Base-by-base conservation (phyloP, 2,888 invertebrate species). In the Pharmacophagus antenor region DNA sequence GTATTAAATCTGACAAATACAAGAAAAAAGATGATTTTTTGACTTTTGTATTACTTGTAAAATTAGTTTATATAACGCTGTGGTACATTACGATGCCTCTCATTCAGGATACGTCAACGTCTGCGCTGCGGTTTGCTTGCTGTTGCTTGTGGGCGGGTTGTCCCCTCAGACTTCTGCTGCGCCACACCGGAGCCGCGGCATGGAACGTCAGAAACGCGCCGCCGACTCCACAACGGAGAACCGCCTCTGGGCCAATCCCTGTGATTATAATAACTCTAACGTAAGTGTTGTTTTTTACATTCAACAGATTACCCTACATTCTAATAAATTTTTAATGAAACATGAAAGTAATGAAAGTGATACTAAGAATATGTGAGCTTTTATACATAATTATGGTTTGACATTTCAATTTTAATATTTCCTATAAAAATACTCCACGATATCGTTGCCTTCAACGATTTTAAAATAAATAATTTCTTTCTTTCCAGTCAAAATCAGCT, bases 21-120 rank as follows among this genome's bases (percentile, higher is more conserved):
- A n/a, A n/a, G n/a, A n/a, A n/a, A n/a, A n/a, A n/a, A n/a, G n/a
- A n/a, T n/a, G n/a, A n/a, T n/a, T n/a, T n/a, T n/a, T n/a, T n/a
- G n/a, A n/a, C n/a, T n/a, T n/a, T n/a, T n/a, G n/a, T n/a, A n/a
- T n/a, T n/a, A n/a, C n/a, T n/a, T n/a, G n/a, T n/a, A n/a, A n/a
- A n/a, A n/a, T n/a, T n/a, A n/a, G n/a, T n/a, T n/a, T n/a, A n/a
- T n/a, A n/a, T 15, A 37, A n/a, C 15, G 37, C 37, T n/a, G 37
- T 37, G 7, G n/a, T 37, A n/a, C 4, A 37, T n/a, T 37, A n/a
- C 5, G n/a, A n/a, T 15, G n/a, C 37, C 62, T 22, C 55, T 58
- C 56, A 56, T 49, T 1, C 73, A 89, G 90, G 85, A 86, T 86
- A 85, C 86, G 86, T 89, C 86, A 88, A 88, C 82, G 85, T 88